A percentile compares a stretch with the other conserved stretches of the same genome.
These are phyloP conservation scores for Sympetrum striolatum DNA, from an alignment of 2,888 invertebrate species.

Conservation along the genomic window DNA sequence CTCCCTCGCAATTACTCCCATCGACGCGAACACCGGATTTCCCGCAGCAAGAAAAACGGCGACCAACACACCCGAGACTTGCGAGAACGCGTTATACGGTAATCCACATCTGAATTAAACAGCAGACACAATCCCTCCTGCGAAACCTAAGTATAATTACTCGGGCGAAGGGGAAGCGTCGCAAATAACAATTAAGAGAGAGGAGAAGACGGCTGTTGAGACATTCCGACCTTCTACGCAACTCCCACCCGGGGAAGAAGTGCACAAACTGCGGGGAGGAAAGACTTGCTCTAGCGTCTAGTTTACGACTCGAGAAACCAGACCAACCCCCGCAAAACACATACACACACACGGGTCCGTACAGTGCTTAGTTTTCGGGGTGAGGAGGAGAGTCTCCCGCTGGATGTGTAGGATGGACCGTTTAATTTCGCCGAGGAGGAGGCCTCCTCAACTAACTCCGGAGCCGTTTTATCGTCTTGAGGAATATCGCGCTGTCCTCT, in stretches of 20 bases:
- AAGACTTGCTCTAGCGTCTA: slow-evolving; percentile 1
- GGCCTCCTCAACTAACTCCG: slow-evolving; percentile 5
- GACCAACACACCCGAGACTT: background rate
- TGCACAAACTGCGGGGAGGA: background rate
- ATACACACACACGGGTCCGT: background rate
- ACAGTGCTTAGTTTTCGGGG: background rate
- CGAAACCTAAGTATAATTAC: background rate
- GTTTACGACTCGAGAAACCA: slow-evolving; percentile 8
- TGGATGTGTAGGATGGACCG: slow-evolving; percentile 29
- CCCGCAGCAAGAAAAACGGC: too few relatives aligned
- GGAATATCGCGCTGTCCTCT: slow-evolving; percentile 4
- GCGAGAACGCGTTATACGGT: background rate
- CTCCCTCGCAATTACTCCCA: too few relatives aligned
- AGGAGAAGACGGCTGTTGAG: slow-evolving; percentile 5
- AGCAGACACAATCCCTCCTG: background rate
- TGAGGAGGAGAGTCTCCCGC: background rate
- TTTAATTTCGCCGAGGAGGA: slow-evolving; percentile 24
- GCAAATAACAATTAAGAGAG: slow-evolving; percentile 22
- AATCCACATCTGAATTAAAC: background rate
- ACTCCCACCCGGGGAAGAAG: background rate
- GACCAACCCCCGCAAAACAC: slow-evolving; percentile 5
- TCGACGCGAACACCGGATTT: too few relatives aligned
- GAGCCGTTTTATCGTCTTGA: slow-evolving; percentile 25
- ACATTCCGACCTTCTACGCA: slow-evolving; percentile 23
- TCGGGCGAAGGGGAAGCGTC: background rate